phyloP scores from a whole-genome alignment of 2,888 invertebrate genomes.

The Ophion ventricosus region DNA sequence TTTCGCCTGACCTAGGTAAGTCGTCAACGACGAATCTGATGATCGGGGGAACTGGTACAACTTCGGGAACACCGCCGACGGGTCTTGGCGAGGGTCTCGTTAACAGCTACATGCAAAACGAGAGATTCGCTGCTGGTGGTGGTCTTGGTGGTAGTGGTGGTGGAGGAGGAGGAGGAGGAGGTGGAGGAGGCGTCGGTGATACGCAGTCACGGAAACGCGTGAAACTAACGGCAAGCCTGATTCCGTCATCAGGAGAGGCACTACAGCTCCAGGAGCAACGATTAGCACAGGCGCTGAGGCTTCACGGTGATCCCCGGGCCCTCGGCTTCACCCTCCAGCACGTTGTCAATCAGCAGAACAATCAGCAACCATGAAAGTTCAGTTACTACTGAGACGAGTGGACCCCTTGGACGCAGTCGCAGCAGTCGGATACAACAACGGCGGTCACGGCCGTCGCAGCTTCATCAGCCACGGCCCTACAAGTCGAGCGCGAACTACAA shows the following conservation, averaged over 20 bases:
- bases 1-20: slow-evolving; percentile 81
- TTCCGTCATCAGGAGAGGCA: slow-evolving; percentile 80
- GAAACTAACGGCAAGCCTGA: slow-evolving; percentile 71
- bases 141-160: slow-evolving; percentile 60
- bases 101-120: slow-evolving; percentile 67
- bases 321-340: slow-evolving; percentile 89
- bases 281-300: slow-evolving; percentile 91
- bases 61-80: slow-evolving; percentile 64
- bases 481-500: slow-evolving; percentile 68
- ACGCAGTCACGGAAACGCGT: slow-evolving; percentile 69
- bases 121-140: slow-evolving; percentile 64
- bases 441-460: slow-evolving; percentile 72
- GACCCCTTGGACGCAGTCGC: slow-evolving; percentile 81
- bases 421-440: slow-evolving; percentile 69
- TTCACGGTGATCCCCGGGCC: slow-evolving; percentile 92
- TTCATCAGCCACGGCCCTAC: slow-evolving; percentile 71
- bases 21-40: slow-evolving; percentile 67
- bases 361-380: slow-evolving; percentile 90
- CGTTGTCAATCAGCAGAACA: slow-evolving; percentile 85
- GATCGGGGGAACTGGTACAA: slow-evolving; percentile 64
- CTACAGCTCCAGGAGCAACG: slow-evolving; percentile 89
- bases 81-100: slow-evolving; percentile 65
- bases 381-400: slow-evolving; percentile 90
- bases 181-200: slow-evolving; percentile 59
- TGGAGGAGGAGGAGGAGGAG: slow-evolving; percentile 50